Evolutionary conservation across 64 coral and sea anemone genomes (phyloP), one percentile per base, ranked within the genome.

Genomic region (Actinia equina): DNA sequence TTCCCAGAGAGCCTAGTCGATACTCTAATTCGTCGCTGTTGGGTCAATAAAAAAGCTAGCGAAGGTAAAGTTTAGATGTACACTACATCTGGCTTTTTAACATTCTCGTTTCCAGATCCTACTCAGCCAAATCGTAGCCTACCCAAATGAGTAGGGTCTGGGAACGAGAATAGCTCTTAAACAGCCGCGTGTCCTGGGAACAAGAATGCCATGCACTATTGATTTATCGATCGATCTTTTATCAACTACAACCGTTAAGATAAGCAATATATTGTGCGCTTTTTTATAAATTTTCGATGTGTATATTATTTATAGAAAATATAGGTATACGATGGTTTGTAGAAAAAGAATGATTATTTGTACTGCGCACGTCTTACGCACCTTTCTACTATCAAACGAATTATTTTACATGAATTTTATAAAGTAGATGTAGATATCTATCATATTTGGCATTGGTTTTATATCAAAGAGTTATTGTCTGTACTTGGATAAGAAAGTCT

Each of bases 231-330:
- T 43, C 44, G 44, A 17, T 13, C 15, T 41, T 79, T 43, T 11
- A 17, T 5, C 22, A 67, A n/a, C 20, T 67, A 43, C 11, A 79
- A 79, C 30, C 18, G 8, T 79, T 43, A 79, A 76, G 7, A 22
- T 30, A 76, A 76, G 71, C 71, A 76, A 30, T 30, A 7, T 76
- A 8, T 79, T 43, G 26, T 79, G 37, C 44, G 44, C 13, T 42
- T 17, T 46, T 44, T 44, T 49, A 49, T 5, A 5, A 79, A 43
- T 79, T 79, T 79, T 79, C 6, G 44, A 79, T 37, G 78, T 81
- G 78, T 46, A 81, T 52, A 81, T 81, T 81, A 81, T 81, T 81
- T 81, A 81, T 81, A 81, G 78, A 46, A 44, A 81, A 20, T 7
- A 52, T 81, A 81, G 78, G 6, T 20, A n/a, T 52, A 49, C 17